Conservation (phyloP, 2,113 vertebrate genomes). For the Ctenodactylus gundi region DNA sequence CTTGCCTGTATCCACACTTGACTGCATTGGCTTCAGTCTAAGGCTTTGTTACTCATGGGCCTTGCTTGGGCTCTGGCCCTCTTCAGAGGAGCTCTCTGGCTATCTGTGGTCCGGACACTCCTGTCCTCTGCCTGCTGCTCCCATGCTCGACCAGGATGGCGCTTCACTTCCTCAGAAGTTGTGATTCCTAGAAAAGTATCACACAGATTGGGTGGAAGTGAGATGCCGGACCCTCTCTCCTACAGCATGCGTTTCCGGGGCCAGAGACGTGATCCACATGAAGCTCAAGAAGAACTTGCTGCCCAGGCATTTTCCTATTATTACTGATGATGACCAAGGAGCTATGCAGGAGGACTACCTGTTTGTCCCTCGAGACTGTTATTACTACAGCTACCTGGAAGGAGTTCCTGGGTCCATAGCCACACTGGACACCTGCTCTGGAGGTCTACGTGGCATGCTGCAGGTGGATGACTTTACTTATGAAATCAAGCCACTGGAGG, state of each 20-base stretch:
- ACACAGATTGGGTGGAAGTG: not conserved
- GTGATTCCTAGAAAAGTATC: conserved; percentile 73
- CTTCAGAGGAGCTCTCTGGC: not conserved
- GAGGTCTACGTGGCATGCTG: conserved; percentile 76
- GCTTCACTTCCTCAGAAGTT: conserved; percentile 66
- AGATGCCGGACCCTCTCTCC: not conserved
- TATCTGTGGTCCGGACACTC: conserved; percentile 7
- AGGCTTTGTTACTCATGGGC: conserved; percentile 6
- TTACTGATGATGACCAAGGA: conserved; percentile 68
- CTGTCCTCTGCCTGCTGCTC: not conserved
- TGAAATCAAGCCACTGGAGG: conserved; percentile 77
- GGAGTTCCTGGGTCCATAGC: conserved; percentile 76
- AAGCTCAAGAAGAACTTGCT: conserved; percentile 67
- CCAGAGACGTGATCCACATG: conserved; percentile 70
- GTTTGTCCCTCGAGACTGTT: conserved; percentile 75
- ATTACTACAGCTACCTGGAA: conserved; percentile 80
- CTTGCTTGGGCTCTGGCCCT: fast-evolving
- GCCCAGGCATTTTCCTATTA: conserved; percentile 73
- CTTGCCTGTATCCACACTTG: not conserved
- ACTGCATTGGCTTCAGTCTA: not conserved
- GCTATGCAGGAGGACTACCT: conserved; percentile 71
- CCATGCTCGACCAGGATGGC: not conserved
- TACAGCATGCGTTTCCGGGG: conserved; percentile 76
- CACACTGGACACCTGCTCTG: conserved; percentile 77
- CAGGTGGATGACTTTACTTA: conserved; percentile 77